A percentile compares a stretch with the other conserved stretches of the same genome.
Evolutionary conservation across 2,888 invertebrate species (phyloP).

Genomic region (Syritta pipiens): DNA sequence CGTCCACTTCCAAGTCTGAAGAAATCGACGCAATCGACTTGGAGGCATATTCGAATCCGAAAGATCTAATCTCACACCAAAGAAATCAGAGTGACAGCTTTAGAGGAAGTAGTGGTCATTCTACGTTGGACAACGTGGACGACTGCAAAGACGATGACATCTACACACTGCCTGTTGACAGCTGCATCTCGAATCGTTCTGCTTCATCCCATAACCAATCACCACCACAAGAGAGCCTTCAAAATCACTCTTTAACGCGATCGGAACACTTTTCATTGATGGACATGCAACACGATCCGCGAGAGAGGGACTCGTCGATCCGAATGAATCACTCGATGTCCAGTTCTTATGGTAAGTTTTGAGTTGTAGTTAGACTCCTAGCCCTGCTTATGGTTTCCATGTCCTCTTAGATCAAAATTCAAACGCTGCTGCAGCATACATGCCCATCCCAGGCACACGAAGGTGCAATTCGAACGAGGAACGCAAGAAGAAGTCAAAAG

Average conservation of each 20-base stretch:
- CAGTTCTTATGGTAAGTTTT: constrained; percentile 76
- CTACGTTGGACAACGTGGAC: constrained; percentile 10
- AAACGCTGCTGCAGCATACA: constrained; percentile 84
- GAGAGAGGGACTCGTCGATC: constrained; percentile 72
- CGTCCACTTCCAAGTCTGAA: constrained; percentile 62
- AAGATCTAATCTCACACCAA: constrained; percentile 80
- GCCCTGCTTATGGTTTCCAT: neutral
- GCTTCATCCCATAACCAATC: constrained; percentile 73
- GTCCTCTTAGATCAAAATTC: constrained; percentile 79
- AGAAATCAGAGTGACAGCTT: constrained; percentile 74
- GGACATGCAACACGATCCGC: constrained; percentile 29
- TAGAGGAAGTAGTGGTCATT: constrained; percentile 67
- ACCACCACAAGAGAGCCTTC: constrained; percentile 70
- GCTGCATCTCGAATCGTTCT: constrained; percentile 73
- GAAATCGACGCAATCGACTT: constrained; percentile 73
- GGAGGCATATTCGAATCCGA: constrained; percentile 81
- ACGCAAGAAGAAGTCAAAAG: constrained; percentile 81
- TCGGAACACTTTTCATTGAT: constrained; percentile 33
- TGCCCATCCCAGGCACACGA: constrained; percentile 89
- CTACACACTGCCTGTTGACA: constrained; percentile 78
- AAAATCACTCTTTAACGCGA: constrained; percentile 29
- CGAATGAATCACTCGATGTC: constrained; percentile 76
- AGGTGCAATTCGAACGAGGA: constrained; percentile 84
- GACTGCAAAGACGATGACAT: constrained; percentile 77
- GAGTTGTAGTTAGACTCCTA: neutral